Base-by-base conservation (phyloP, 2,113 vertebrate species). In the Tautogolabrus adspersus region DNA sequence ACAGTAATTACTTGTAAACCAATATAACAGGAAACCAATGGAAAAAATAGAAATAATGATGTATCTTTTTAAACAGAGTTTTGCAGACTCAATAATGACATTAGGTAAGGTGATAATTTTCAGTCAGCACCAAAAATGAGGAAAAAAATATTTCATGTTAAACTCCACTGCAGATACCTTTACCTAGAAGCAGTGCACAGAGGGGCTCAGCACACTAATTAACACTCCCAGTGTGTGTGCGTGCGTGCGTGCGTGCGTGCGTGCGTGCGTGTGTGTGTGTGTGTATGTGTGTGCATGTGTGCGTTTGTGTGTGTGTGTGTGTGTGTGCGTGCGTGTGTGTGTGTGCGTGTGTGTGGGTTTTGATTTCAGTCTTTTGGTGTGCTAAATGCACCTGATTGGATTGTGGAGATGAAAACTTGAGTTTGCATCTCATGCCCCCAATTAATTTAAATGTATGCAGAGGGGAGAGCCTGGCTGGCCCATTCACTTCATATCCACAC, bases 361-460 rank as follows among this genome's bases (percentile, higher is more conserved):
- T 34, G 6, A 34, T 6, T 34, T 34, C 38, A 34, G 52, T 77
- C 23, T 70, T 65, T 70, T n/a, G 44, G 66, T 62, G 75, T 55
- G 70, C 74, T 81, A 89, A 91, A 93, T 63, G 59, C 68, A 83
- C 81, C 80, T 90, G 84, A 91, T 89, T 88, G 79, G 84, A 91
- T 92, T 86, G 55, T 89, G 75, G 85, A 90, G 90, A 92, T 88
- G 82, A 91, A 93, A 92, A 90, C 77, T 85, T 81, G 55, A 72
- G 75, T 84, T 89, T 91, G 86, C 72, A 72, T 83, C 82, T 72
- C 79, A 80, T 78, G 60, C 73, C 79, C 82, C 82, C 89, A 94
- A 93, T 93, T 93, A 92, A 87, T 90, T 76, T 85, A 89, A 93
- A 93, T 93, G 70, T 84, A 93, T 93, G 92, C 91, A 87, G 82